phyloP scores from a whole-genome alignment of 2,113 vertebrate species.

The Felis chaus region DNA sequence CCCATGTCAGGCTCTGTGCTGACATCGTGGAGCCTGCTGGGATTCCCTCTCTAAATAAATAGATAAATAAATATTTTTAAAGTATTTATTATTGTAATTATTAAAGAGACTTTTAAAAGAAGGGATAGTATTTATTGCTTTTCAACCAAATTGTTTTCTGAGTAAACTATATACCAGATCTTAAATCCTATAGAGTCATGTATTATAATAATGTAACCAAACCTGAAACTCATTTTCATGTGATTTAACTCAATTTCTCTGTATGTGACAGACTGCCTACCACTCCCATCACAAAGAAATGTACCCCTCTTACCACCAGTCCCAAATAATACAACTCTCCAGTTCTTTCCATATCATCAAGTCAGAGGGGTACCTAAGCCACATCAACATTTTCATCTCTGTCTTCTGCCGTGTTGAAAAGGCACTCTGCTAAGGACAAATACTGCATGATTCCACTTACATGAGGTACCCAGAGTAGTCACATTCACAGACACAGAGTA shows the following conservation, averaged over 20 bases:
- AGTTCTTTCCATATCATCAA: background rate
- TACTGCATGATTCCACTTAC: background rate
- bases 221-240: background rate
- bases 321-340: background rate
- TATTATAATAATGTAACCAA: background rate
- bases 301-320: background rate
- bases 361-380: background rate
- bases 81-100: background rate
- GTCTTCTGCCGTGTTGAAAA: background rate
- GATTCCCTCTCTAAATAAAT: no score
- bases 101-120: background rate
- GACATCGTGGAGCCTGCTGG: no score
- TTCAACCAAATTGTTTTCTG: slow-evolving; percentile 7
- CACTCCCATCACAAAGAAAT: background rate
- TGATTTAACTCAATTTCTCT: background rate
- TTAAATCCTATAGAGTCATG: background rate
- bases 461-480: background rate
- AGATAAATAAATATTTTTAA: background rate
- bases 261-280: background rate
- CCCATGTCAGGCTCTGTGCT: no score
- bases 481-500: background rate
- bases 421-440: background rate
- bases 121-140: background rate
- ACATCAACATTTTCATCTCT: background rate
- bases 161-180: background rate